Evolutionary conservation across 1,140 invertebrate genomes (phyloP).

Genomic region (Bombus soroeensis): DNA sequence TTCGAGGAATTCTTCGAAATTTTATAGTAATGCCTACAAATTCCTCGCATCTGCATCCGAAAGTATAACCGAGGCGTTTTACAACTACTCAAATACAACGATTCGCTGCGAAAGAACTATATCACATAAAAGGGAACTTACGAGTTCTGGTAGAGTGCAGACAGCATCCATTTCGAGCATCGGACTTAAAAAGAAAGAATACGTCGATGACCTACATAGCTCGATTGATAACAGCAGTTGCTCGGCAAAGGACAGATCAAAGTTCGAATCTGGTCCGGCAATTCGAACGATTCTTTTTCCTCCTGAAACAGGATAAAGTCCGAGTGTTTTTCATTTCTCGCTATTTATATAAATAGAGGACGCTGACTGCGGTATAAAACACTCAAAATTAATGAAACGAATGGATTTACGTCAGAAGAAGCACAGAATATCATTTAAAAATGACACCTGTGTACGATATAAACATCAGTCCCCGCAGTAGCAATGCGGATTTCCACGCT

Average conservation of each 20-base stretch:
- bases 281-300: background rate
- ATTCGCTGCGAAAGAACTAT: background rate
- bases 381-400: background rate
- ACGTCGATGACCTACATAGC: constrained; percentile 21
- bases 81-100: background rate
- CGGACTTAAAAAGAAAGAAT: constrained; percentile 16
- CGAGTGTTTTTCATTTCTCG: constrained; percentile 1
- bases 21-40: background rate
- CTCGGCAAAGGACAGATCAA: constrained; percentile 15
- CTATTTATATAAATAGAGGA: background rate
- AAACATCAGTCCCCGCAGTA: background rate
- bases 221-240: constrained; percentile 17
- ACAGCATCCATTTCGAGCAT: background rate
- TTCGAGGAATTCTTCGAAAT: background rate
- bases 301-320: background rate
- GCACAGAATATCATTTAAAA: background rate
- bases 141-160: background rate
- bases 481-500: background rate
- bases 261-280: constrained; percentile 5
- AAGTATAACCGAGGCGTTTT: background rate
- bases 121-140: background rate
- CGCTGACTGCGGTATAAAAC: background rate
- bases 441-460: background rate
- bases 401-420: background rate
- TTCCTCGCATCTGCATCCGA: background rate